Percentiles rank a stretch among this genome's conserved stretches.
Evolutionary conservation across 2,113 vertebrate species (phyloP).

Genomic region (Poeciliopsis prolifica): DNA sequence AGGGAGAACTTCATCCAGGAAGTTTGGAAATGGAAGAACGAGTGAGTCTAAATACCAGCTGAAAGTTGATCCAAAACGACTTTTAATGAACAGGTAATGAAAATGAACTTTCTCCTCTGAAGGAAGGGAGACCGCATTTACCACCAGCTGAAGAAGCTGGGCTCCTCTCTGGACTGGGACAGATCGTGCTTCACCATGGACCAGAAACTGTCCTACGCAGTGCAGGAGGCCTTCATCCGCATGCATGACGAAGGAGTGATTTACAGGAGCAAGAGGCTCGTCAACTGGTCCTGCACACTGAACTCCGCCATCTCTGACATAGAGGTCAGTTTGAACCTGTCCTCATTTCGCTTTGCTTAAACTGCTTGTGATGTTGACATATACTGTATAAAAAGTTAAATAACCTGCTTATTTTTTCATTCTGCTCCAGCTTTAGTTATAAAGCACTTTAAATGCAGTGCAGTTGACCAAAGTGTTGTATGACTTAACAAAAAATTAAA

Average conservation of each 20-base stretch:
- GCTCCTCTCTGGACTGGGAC: conserved; percentile 92
- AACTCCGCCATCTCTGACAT: conserved; percentile 96
- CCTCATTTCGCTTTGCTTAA: background rate
- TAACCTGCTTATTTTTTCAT: too few relatives aligned
- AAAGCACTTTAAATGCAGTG: too few relatives aligned
- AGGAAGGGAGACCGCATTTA: conserved; percentile 95
- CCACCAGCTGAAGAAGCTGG: conserved; percentile 90
- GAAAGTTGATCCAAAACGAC: background rate
- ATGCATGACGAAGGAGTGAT: conserved; percentile 89
- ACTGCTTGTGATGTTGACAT: background rate
- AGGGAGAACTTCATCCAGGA: conserved; percentile 86
- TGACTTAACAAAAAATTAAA: too few relatives aligned
- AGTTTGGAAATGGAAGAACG: conserved; percentile 93
- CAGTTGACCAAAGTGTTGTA: too few relatives aligned
- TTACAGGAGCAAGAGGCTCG: conserved; percentile 91
- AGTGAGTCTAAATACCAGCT: conserved; percentile 79
- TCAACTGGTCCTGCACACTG: conserved; percentile 93
- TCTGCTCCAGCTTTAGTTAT: too few relatives aligned
- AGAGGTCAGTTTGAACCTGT: conserved; percentile 76
- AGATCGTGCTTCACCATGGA: conserved; percentile 97
- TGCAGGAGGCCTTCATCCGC: conserved; percentile 89
- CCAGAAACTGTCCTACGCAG: conserved; percentile 89
- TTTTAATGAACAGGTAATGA: background rate
- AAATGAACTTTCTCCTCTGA: background rate
- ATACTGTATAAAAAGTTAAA: too few relatives aligned